Base-by-base conservation (phyloP, 2,797 vertebrate species). In the Schizopygopsis pylzovi region DNA sequence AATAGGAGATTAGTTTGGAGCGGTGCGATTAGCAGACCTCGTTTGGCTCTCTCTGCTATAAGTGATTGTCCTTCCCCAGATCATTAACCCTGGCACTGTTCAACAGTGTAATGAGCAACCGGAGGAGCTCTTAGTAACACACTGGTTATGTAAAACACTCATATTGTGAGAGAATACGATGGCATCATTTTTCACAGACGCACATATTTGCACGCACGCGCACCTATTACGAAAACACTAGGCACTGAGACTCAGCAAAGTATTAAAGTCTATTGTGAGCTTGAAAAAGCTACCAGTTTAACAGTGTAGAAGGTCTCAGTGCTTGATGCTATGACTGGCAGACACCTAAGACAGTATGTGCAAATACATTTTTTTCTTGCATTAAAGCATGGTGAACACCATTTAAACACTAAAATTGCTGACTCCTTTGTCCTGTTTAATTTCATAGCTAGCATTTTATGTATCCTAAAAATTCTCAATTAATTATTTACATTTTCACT, bases 131-230 rank as follows among this genome's bases (percentile, higher is more conserved):
- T 77, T 87, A 86, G 72, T 54, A 33, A 33, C 0, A 65, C 47
- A 33, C 82, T 33, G 79, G 89, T 91, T 91, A 88, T 91, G 87
- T 33, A 33, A 93, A 92, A 92, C 52, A 39, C 54, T 61, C 71
- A 37, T 33, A 76, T 83, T 83, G 28, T 65, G 54, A 76, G 72
- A 76, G 54, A 73, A 73, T 45, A 82, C 11, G 20, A 39, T 33
- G 33, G 63, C 79, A 25, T 37, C 4, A 7, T 54, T 28, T 59
- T 70, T 71, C 52, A 59, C 56, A 83, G n/a, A n/a, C n/a, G n/a
- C n/a, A n/a, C n/a, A n/a, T 83, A 72, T 33, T 33, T 56, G 56
- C 54, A 63, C 81, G 63, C 56, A 75, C 25, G 16, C 28, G 1
- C 6, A 47, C 8, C 72, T 83, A 52, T 83, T 83, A 83, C 1